Conservation (phyloP, 1,140 invertebrate species). For the Drosophila takahashii region DNA sequence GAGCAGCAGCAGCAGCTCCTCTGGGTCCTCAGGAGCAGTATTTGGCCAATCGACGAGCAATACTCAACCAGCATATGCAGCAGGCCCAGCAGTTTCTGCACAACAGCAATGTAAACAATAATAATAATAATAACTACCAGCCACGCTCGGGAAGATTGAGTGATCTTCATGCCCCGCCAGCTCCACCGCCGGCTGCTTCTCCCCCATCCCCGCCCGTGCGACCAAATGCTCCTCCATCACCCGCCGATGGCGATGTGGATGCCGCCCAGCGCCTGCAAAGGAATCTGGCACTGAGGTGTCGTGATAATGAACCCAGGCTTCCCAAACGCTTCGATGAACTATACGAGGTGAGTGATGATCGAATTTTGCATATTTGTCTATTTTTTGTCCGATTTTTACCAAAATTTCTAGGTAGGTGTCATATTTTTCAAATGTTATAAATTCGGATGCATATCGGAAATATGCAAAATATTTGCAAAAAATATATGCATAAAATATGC, state of each 20-base stretch:
- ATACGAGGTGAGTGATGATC: slow-evolving; percentile 69
- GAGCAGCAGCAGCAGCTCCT: slow-evolving; percentile 4
- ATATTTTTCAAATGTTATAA: no score
- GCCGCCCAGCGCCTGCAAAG: slow-evolving; percentile 77
- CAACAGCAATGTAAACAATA: slow-evolving; percentile 73
- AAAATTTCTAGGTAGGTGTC: no score
- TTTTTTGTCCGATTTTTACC: no score
- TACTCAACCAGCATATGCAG: slow-evolving; percentile 75
- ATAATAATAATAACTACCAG: slow-evolving; percentile 77
- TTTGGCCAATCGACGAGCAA: slow-evolving; percentile 74
- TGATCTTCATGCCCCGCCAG: slow-evolving; percentile 67
- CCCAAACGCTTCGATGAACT: slow-evolving; percentile 82
- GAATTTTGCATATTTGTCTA: no score
- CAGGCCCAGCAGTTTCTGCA: slow-evolving; percentile 70
- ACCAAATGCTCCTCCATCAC: slow-evolving; percentile 15
- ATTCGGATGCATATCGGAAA: no score
- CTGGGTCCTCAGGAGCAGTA: slow-evolving; percentile 68
- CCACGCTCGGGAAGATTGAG: slow-evolving; percentile 70
- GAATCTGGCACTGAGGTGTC: slow-evolving; percentile 76
- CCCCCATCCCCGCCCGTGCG: slow-evolving; percentile 32
- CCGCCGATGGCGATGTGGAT: slow-evolving; percentile 68
- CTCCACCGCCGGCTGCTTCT: slow-evolving; percentile 4
- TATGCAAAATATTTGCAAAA: no score
- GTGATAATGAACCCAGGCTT: slow-evolving; percentile 77
- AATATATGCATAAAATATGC: no score